Evolutionary conservation across 1,140 invertebrate genomes (phyloP), one percentile per base, ranked within the genome.

Genomic region (Drusus annulatus): DNA sequence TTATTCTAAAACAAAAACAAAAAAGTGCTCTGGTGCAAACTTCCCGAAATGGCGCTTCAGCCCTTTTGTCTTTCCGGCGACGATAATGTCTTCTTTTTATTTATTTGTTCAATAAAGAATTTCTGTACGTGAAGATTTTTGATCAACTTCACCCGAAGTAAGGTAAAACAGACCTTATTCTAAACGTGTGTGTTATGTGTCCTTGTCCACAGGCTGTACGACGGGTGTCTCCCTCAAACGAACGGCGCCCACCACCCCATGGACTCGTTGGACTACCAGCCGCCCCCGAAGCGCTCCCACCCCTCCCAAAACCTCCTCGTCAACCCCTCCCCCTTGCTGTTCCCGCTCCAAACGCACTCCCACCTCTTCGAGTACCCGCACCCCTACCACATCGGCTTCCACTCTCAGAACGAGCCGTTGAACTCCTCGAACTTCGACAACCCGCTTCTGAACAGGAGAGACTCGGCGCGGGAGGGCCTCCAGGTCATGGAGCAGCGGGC

Each of bases 281-380:
- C 87, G 0, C 89, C 86, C 15, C 85, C 88, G 0, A 91, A 91
- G 84, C 85, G 91, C 15, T 85, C 86, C 0, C 84, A 88, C 19
- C 85, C 82, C 19, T 86, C 87, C 13, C 85, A 86, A 79, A 89
- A 88, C 28, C 82, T 89, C 16, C 84, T 87, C 28, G 84, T 88
- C 56, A 87, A 87, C 76, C 89, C 85, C 3, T 90, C 90, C 0
- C 89, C 91, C 0, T 90, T 91, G 79, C 84, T 88, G 31, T 90
- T 88, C 81, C 87, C 90, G 0, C 84, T 91, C 54, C 87, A 90
- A 16, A 89, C 89, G 56, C 88, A 90, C 58, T 87, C 88, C 3
- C 87, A 88, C 78, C 86, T 91, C n/a, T 91, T 92, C 83, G 90
- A 92, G 76, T 92, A 92, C 82, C 80, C 85, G 15, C 86, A 90